Conservation (phyloP, 2,888 invertebrate genomes). For the Taenaris catops region DNA sequence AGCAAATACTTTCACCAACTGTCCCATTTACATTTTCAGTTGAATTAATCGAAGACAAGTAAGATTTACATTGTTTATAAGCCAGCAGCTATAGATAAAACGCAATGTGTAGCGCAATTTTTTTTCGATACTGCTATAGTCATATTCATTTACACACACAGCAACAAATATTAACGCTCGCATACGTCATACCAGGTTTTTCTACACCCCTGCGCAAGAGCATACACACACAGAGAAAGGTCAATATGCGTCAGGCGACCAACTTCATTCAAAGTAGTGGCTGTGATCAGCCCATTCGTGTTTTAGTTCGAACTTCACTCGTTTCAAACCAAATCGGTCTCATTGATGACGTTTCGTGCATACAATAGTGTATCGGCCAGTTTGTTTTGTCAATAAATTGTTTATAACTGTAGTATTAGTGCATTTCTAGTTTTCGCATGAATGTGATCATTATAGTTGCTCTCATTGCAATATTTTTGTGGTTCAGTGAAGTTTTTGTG, state of each 20-base stretch:
- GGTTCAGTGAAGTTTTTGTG: constrained; percentile 21
- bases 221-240: constrained; percentile 36
- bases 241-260: constrained; percentile 36
- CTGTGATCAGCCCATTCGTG: constrained; percentile 33
- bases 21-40: too few relatives aligned
- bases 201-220: constrained; percentile 38
- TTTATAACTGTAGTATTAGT: constrained; percentile 23
- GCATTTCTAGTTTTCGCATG: constrained; percentile 16
- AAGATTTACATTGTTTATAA: too few relatives aligned
- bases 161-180: constrained; percentile 16
- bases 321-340: constrained; percentile 50
- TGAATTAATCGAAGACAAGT: too few relatives aligned
- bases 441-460: constrained; percentile 10
- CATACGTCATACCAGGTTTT: constrained; percentile 35
- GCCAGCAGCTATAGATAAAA: too few relatives aligned
- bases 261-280: constrained; percentile 63
- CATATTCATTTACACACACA: constrained; percentile 10
- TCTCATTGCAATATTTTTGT: constrained; percentile 26
- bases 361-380: constrained; percentile 50
- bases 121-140: background rate
- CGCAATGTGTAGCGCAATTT: too few relatives aligned
- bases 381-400: constrained; percentile 66
- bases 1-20: too few relatives aligned
- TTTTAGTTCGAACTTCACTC: constrained; percentile 54
- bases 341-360: constrained; percentile 57